Evolutionary conservation across 2,113 vertebrate genomes (phyloP), one percentile per base, ranked within the genome.

Genomic region (Seriola aureovittata): DNA sequence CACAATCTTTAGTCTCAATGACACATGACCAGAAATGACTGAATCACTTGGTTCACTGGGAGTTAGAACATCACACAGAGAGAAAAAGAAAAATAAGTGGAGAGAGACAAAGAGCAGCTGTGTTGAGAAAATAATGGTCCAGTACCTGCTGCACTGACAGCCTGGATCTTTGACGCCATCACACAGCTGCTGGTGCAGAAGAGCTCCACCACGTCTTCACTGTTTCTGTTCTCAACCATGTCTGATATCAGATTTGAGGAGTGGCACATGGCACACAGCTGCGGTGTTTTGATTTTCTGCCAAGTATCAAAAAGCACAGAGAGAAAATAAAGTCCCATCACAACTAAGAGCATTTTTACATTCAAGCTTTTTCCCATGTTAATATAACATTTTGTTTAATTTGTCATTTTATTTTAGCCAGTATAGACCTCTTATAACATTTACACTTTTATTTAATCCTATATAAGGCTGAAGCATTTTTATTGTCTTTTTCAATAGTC

Each of bases 121-220:
- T 58, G 14, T 32, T 58, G 12, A 42, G 10, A 25, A 11, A 38
- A 17, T 6, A 32, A 54, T 1, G 0, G 12, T 59, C n/a, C 50
- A 0, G 10, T 93, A 98, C 97, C 97, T 95, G 97, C 93, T n/a
- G 96, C 93, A 82, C 96, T 96, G 90, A 98, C 94, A 44, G 95
- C 89, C 94, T 97, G 97, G 59, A 98, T 96, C 95, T 96, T 97
- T 64, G 96, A 95, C 0, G 96, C 97, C 57, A 95, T 97, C 90
- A 97, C 91, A 85, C 98, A 99, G 75, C 96, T 95, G 77, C 94
- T 93, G 74, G 95, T 95, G 89, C 98, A 99, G 89, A 98, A 99
- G 36, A 98, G 93, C 74, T 97, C 97, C 0, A 94, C 91, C 78
- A 95, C 93, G 55, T 96, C 96, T 55, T 96, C 86, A 23, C 84